Base-by-base conservation (phyloP, 2,888 invertebrate species). In the Emmelina monodactyla region DNA sequence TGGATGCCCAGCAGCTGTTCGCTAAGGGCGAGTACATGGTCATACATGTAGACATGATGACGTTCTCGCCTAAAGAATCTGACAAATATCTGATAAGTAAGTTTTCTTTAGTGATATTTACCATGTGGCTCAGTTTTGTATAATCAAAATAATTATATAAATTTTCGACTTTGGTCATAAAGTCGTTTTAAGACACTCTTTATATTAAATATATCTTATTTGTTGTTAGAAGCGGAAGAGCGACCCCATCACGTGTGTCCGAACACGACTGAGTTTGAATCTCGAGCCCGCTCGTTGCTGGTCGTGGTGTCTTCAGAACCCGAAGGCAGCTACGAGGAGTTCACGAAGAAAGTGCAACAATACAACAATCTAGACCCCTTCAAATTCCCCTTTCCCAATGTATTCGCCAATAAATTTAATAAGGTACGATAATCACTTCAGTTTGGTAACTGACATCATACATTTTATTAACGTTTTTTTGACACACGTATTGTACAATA, bases 21-120 rank as follows among this genome's bases (percentile, higher is more conserved):
- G 89, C 91, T 37, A 88, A 92, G 44, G 96, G 97, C 14, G 93
- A 97, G 62, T 97, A 97, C 69, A 90, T 95, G 84, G 92, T 98
- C 41, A 94, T 98, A 58, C 92, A 91, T 65, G 92, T 96, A 12
- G 97, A 97, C 62, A 92, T 89, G 86, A 88, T 91, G 84, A 89
- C 91, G n/a, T 92, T 91, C 64, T 85, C 89, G 12, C 82, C 83
- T 1, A 62, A 61, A 54, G 88, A 91, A 62, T 88, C 91, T 28
- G 79, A 86, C 54, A 89, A 89, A 66, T 94, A 92, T 82, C 80
- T 92, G 54, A 89, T 89, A 82, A 89, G 90, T 89, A 66, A 85
- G 88, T 83, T n/a, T n/a, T n/a, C n/a, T n/a, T n/a, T n/a, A n/a
- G n/a, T n/a, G n/a, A n/a, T n/a, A n/a, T n/a, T n/a, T n/a, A n/a